Evolutionary conservation across 2,113 vertebrate genomes (phyloP), one percentile per base, ranked within the genome.

Genomic region (Menidia beryllina): DNA sequence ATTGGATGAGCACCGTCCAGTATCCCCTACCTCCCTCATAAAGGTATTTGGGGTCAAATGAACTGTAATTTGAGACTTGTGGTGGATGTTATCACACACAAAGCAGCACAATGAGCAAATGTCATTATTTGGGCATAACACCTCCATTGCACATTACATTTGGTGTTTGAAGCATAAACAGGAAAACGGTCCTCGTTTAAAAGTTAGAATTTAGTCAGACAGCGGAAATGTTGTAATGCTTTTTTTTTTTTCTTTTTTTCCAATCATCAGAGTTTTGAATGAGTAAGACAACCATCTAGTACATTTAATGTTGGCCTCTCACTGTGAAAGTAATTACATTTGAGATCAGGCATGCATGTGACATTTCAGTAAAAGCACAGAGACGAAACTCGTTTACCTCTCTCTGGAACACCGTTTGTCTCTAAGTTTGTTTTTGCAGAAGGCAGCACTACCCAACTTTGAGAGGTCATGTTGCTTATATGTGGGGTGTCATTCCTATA

Each of bases 311-410:
- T 54, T 76, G 70, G 70, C 84, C 69, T 69, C 81, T 80, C 74
- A 81, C 86, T 88, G 86, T 41, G 82, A 76, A 79, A 75, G 77
- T 89, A 90, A 93, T 93, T 90, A 77, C 82, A 69, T 58, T 38
- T 61, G 54, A 86, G 83, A 78, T 88, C 80, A 90, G 67, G 72
- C 61, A 84, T 81, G 86, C 74, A 74, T 84, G 81, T 93, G 93
- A 88, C 93, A 93, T 94, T 94, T 93, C 86, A 82, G 86, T 93
- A 93, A 93, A 92, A 93, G 92, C 93, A 68, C 39, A 38, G 59
- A 81, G 64, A 80, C 2, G 63, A 38, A 69, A 70, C 58, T 79
- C 2, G 63, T 59, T 69, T 63, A 58, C 25, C 76, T 62, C 71
- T 62, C 43, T 62, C 52, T 58, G 34, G 23, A 81, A 66, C 34